phyloP scores from a whole-genome alignment of 2,888 invertebrate species.

The Ecliptopera silaceata region DNA sequence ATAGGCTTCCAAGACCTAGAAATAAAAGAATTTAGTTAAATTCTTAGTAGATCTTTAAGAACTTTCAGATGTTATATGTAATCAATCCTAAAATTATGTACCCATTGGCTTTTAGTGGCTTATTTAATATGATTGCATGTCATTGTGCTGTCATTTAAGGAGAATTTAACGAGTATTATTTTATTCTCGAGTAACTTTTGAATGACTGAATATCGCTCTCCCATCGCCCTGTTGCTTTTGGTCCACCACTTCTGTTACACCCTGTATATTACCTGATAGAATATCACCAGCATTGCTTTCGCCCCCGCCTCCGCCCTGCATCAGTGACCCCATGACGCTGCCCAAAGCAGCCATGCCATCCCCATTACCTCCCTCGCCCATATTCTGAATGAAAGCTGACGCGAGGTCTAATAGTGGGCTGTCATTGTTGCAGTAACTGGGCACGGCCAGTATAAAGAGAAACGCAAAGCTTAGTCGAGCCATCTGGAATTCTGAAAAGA shows the following conservation, averaged over 20 bases:
- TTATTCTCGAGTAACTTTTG: no score
- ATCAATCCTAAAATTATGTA: no score
- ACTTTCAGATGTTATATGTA: no score
- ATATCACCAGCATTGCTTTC: slow-evolving; percentile 71
- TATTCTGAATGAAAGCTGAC: slow-evolving; percentile 86
- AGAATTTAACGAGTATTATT: no score
- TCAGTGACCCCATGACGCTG: slow-evolving; percentile 85
- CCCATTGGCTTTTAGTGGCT: no score
- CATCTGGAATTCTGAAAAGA: slow-evolving; percentile 48
- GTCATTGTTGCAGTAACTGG: slow-evolving; percentile 59
- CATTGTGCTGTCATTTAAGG: no score
- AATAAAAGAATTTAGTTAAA: slow-evolving; percentile 23
- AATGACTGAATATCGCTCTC: no score
- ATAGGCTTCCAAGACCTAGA: slow-evolving; percentile 77
- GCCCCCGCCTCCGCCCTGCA: slow-evolving; percentile 82
- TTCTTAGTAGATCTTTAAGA: no score
- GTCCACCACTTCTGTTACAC: no score
- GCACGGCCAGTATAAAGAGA: slow-evolving; percentile 54
- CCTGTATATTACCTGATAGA: slow-evolving; percentile 64
- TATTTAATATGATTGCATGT: neutral
- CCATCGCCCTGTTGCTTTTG: no score
- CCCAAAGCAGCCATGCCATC: slow-evolving; percentile 84
- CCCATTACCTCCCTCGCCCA: slow-evolving; percentile 65
- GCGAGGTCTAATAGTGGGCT: slow-evolving; percentile 88
- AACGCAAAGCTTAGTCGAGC: slow-evolving; percentile 49